Evolutionary conservation across 2,888 invertebrate species (phyloP).

Genomic region (Campoplex capitator): DNA sequence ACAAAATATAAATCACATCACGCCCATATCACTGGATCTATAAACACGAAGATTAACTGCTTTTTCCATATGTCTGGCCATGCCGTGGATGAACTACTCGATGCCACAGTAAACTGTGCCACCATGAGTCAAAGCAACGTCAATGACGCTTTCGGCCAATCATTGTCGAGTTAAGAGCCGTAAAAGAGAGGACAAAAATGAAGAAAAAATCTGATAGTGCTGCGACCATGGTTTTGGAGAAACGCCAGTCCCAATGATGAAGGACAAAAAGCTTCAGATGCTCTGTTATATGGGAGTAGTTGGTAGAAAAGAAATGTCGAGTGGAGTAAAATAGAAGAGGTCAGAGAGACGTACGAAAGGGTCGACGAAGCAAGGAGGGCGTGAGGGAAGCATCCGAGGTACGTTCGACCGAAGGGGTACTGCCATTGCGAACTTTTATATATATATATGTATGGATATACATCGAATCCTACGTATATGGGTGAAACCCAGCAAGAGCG

Average conservation of each 20-base stretch:
- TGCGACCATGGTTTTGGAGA: conserved; percentile 58
- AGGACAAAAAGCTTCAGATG: conserved; percentile 29
- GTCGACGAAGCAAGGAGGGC: conserved; percentile 56
- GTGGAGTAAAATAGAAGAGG: conserved; percentile 57
- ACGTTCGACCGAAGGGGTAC: conserved; percentile 51
- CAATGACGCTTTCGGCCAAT: conserved; percentile 66
- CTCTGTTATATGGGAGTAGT: conserved; percentile 36
- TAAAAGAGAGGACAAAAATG: conserved; percentile 20
- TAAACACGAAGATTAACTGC: neutral
- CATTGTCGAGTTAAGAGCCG: conserved; percentile 51
- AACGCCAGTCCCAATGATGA: conserved; percentile 53
- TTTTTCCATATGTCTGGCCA: conserved; percentile 45
- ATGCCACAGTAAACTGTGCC: neutral
- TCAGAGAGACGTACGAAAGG: conserved; percentile 54
- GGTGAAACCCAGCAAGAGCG: conserved; percentile 37
- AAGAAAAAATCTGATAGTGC: conserved; percentile 38
- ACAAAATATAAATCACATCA: neutral
- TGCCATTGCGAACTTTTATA: conserved; percentile 41
- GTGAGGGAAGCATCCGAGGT: conserved; percentile 52
- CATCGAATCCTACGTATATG: conserved; percentile 42
- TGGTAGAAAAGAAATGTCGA: conserved; percentile 36
- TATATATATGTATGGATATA: neutral
- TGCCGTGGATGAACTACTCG: conserved; percentile 50
- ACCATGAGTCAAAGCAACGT: conserved; percentile 41
- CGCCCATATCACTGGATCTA: neutral